These are phyloP conservation scores for Aphis craccivora DNA, from an alignment of 1,140 invertebrate genomes.

Conservation along the genomic window DNA sequence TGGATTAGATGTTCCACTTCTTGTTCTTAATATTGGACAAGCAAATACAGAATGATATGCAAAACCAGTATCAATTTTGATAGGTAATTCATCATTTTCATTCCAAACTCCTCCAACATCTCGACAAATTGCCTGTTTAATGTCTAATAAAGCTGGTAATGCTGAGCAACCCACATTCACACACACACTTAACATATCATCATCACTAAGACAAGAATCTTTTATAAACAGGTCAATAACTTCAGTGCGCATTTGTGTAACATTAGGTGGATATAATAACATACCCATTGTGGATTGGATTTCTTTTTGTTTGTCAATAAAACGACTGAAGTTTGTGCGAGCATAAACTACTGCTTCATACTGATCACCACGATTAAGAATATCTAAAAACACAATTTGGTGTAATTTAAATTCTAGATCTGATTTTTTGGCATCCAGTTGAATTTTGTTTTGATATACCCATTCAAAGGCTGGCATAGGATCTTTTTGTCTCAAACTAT, in stretches of 20 bases:
- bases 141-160: conserved; percentile 90
- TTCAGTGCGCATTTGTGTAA: conserved; percentile 74
- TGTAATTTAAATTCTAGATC: conserved; percentile 89
- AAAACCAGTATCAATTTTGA: conserved; percentile 89
- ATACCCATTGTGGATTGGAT: conserved; percentile 90
- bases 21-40: conserved; percentile 98
- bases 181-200: conserved; percentile 66
- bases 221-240: conserved; percentile 89
- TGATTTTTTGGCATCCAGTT: conserved; percentile 74
- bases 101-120: conserved; percentile 95
- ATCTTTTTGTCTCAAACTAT: conserved; percentile 79
- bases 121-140: conserved; percentile 95
- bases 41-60: conserved; percentile 98
- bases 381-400: conserved; percentile 74
- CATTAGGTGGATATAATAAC: conserved; percentile 78
- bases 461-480: conserved; percentile 83
- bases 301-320: conserved; percentile 78
- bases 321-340: conserved; percentile 81
- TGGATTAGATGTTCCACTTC: conserved; percentile 95
- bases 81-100: conserved; percentile 94
- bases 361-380: conserved; percentile 77
- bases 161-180: conserved; percentile 93
- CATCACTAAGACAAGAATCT: conserved; percentile 78
- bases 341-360: conserved; percentile 87
- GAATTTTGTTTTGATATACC: conserved; percentile 73